These are phyloP conservation scores for Sphinx pinastri DNA, from an alignment of 2,888 invertebrate species.

Conservation along the genomic window DNA sequence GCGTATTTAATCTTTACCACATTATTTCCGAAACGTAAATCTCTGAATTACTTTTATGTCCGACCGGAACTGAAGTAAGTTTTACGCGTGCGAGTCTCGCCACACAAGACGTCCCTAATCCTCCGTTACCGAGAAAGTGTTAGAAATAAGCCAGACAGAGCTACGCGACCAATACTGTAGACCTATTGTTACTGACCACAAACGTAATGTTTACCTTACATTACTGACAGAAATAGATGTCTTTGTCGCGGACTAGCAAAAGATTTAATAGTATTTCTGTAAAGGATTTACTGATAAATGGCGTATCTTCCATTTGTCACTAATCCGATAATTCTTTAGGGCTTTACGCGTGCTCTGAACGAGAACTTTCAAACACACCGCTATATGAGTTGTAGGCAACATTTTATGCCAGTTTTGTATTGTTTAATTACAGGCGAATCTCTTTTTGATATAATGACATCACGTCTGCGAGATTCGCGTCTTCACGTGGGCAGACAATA, in stretches of 20 bases:
- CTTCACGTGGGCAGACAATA: constrained; percentile 73
- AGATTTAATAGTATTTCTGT: constrained; percentile 53
- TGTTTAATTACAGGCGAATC: constrained; percentile 57
- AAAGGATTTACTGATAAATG: constrained; percentile 50
- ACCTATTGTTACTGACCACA: constrained; percentile 67
- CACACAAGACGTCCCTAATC: constrained; percentile 74
- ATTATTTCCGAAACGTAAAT: constrained; percentile 26
- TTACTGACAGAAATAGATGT: constrained; percentile 66
- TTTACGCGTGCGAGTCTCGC: constrained; percentile 54
- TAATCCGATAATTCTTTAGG: constrained; percentile 63
- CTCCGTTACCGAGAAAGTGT: constrained; percentile 68
- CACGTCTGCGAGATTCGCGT: constrained; percentile 60
- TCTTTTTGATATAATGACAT: constrained; percentile 62
- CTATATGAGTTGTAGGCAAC: constrained; percentile 22
- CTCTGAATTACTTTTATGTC: constrained; percentile 47
- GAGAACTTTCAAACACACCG: constrained; percentile 16
- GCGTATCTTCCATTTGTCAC: constrained; percentile 25
- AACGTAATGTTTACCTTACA: constrained; percentile 76
- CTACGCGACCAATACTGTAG: constrained; percentile 51
- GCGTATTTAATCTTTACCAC: constrained; percentile 11
- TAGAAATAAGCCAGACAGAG: constrained; percentile 61
- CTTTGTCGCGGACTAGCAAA: constrained; percentile 60
- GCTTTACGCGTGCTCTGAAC: constrained; percentile 16
- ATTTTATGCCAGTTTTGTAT: constrained; percentile 41
- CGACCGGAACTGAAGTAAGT: constrained; percentile 61